A percentile compares a stretch with the other conserved stretches of the same genome.
These are phyloP conservation scores for Ramphastos sulfuratus DNA, from an alignment of 2,113 vertebrate species.

Conservation along the genomic window DNA sequence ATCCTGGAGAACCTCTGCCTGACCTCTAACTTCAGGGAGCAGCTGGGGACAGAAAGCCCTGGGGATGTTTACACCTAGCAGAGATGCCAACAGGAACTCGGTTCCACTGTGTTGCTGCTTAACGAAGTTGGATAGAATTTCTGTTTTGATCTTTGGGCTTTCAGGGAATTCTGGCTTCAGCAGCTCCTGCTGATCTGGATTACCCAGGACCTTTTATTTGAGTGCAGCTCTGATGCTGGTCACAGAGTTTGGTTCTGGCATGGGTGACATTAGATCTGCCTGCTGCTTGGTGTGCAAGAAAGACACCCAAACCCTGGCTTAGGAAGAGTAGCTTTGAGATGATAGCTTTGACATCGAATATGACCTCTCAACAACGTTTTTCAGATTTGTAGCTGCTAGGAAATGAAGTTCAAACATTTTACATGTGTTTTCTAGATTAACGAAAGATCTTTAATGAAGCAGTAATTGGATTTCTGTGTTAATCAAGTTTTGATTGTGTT, in stretches of 20 bases:
- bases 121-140: not conserved
- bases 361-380: not conserved
- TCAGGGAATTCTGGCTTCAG: not conserved
- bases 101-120: fast-evolving
- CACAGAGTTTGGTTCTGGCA: not conserved
- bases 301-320: not conserved
- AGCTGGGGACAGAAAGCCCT: not conserved
- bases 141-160: not conserved
- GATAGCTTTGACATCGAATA: not conserved
- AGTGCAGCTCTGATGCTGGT: not conserved
- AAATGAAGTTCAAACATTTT: conserved; percentile 1
- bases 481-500: conserved; percentile 44
- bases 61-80: not conserved
- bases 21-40: not conserved
- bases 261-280: not conserved
- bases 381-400: not conserved
- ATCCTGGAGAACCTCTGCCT: not conserved
- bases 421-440: conserved; percentile 26
- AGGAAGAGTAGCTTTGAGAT: not conserved
- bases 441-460: conserved; percentile 29
- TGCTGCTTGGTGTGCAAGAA: not conserved
- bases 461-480: conserved; percentile 42
- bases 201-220: not conserved
- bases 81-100: not conserved
- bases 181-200: not conserved